Conservation (phyloP, 92 coral and sea anemone genomes). For the Porites lobata region DNA sequence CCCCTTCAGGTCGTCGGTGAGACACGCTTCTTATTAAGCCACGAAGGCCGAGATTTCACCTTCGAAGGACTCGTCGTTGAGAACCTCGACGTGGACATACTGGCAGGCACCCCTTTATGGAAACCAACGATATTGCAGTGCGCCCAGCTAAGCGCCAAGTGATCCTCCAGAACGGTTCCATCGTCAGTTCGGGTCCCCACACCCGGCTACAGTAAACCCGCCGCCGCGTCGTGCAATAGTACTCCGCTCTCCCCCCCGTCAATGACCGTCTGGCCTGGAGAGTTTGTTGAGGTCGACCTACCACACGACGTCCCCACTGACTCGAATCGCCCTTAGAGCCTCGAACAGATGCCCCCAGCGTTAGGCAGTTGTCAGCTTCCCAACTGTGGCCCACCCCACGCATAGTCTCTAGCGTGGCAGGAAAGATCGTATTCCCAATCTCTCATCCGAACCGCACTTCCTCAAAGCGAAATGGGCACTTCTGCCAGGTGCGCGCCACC, state of each 20-base stretch:
- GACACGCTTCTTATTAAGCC: constrained; percentile 39
- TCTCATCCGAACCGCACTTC: constrained; percentile 45
- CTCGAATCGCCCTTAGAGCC: constrained; percentile 65
- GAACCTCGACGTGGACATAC: constrained; percentile 32
- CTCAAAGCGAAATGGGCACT: constrained; percentile 67
- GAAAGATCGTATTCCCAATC: constrained; percentile 68
- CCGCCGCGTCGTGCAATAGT: constrained; percentile 63
- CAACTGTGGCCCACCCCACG: constrained; percentile 60
- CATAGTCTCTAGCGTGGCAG: constrained; percentile 61
- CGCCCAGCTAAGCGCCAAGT: constrained; percentile 63
- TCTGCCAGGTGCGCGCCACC: constrained; percentile 60
- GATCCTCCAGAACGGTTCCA: constrained; percentile 38
- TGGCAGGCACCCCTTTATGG: constrained; percentile 60
- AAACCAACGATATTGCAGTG: constrained; percentile 49
- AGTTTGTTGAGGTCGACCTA: constrained; percentile 60
- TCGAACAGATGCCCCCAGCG: constrained; percentile 59
- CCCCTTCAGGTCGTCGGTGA: constrained; percentile 69
- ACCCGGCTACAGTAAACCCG: constrained; percentile 4
- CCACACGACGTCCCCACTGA: constrained; percentile 55
- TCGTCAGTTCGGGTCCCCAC: constrained; percentile 7
- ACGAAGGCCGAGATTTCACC: constrained; percentile 35
- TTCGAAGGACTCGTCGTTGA: constrained; percentile 43
- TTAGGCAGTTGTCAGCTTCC: constrained; percentile 2
- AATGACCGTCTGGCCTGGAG: constrained; percentile 73
- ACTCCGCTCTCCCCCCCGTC: constrained; percentile 69